A percentile compares a stretch with the other conserved stretches of the same genome.
Evolutionary conservation across 2,113 vertebrate genomes (phyloP).

Genomic region (Oriolus oriolus): DNA sequence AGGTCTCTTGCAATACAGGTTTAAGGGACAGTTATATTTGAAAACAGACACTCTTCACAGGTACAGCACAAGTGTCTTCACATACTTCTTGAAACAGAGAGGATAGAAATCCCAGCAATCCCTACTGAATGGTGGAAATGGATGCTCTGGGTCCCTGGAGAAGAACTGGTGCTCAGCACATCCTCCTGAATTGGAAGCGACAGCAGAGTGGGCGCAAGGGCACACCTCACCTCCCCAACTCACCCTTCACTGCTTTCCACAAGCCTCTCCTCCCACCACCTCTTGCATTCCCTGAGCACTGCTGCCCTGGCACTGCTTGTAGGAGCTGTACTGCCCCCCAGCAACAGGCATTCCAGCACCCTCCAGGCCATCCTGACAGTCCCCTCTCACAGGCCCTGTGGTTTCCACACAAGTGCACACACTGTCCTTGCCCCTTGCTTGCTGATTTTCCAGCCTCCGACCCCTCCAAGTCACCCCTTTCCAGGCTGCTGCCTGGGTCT

Average conservation of each 20-base stretch:
- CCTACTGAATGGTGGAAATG: not conserved
- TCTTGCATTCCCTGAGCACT: not conserved
- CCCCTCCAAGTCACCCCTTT: too few species aligned
- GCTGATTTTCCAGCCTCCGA: not conserved
- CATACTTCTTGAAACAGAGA: not conserved
- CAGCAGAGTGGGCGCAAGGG: not conserved
- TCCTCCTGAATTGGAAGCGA: rapidly evolving
- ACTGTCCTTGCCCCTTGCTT: not conserved
- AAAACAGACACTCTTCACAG: not conserved
- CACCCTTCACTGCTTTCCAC: not conserved
- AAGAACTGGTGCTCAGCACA: not conserved
- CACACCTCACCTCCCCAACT: not conserved
- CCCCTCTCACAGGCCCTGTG: too few species aligned
- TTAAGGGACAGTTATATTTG: not conserved
- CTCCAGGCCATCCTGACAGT: not conserved
- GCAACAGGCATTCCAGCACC: not conserved
- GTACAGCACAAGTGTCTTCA: not conserved
- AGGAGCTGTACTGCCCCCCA: not conserved
- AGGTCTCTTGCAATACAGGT: not conserved
- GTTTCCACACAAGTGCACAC: not conserved
- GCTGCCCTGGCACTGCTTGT: not conserved
- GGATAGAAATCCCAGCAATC: not conserved
- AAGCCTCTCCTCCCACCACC: not conserved
- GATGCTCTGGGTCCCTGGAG: not conserved
- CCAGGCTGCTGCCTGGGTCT: not conserved